These are phyloP conservation scores for Tadarida brasiliensis DNA, from an alignment of 2,797 vertebrate species.

Conservation along the genomic window DNA sequence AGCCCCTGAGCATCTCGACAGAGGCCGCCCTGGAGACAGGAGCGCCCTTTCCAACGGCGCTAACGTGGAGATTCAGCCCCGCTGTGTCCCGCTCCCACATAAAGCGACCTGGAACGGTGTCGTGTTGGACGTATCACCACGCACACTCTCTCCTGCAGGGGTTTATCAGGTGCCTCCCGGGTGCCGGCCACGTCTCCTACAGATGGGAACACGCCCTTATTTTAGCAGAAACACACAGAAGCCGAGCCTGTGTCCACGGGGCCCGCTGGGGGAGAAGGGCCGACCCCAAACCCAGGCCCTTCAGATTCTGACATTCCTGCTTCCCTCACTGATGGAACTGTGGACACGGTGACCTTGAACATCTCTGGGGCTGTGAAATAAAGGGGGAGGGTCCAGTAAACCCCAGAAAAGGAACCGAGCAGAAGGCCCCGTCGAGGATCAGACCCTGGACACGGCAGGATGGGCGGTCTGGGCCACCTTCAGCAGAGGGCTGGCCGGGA, in stretches of 20 bases:
- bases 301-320: accelerated
- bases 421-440: accelerated
- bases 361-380: background rate
- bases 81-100: background rate
- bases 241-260: accelerated
- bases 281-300: background rate
- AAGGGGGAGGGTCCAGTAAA: background rate
- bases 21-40: background rate
- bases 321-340: accelerated
- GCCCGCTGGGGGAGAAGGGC: accelerated
- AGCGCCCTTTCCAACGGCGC: accelerated
- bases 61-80: accelerated
- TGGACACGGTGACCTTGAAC: background rate
- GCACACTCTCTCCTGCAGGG: accelerated
- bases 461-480: background rate
- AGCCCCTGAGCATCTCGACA: background rate
- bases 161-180: accelerated
- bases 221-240: background rate
- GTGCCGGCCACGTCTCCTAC: accelerated
- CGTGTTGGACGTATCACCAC: accelerated
- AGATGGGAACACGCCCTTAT: accelerated
- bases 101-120: accelerated
- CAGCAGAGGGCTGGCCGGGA: too few species aligned
- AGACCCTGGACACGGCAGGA: too few species aligned
- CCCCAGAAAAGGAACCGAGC: accelerated